Conservation (phyloP, 2,888 invertebrate genomes). For the Synergus laeviventris region DNA sequence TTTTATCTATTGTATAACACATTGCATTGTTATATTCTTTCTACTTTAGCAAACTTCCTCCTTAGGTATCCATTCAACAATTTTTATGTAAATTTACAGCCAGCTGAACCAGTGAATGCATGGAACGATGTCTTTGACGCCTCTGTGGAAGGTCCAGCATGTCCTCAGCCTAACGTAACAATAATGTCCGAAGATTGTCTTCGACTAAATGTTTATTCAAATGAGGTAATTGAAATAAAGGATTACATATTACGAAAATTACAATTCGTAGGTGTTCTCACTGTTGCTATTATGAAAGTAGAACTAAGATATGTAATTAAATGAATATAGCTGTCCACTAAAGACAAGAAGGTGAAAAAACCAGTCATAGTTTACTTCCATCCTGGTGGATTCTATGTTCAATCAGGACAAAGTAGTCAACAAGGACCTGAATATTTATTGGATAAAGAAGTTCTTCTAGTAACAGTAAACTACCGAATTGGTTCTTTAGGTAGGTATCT, state of each 20-base stretch:
- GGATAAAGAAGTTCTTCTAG: slow-evolving; percentile 69
- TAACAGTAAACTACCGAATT: slow-evolving; percentile 70
- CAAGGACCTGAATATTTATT: slow-evolving; percentile 67
- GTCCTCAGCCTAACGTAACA: slow-evolving; percentile 76
- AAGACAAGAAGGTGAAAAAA: slow-evolving; percentile 48
- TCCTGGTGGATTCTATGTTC: slow-evolving; percentile 82
- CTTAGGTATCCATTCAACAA: not conserved
- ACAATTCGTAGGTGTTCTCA: not conserved
- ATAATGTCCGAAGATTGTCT: slow-evolving; percentile 81
- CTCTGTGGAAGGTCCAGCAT: slow-evolving; percentile 79
- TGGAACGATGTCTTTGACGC: slow-evolving; percentile 78
- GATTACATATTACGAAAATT: not conserved
- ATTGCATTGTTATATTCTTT: too few relatives aligned
- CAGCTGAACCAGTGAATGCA: slow-evolving; percentile 77
- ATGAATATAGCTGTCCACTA: slow-evolving; percentile 23
- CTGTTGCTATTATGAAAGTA: not conserved
- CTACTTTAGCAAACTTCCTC: too few relatives aligned
- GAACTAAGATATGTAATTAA: not conserved
- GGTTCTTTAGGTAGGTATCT: slow-evolving; percentile 65
- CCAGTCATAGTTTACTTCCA: slow-evolving; percentile 85
- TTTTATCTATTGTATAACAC: too few relatives aligned
- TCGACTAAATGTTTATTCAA: slow-evolving; percentile 80
- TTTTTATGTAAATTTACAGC: slow-evolving; percentile 66
- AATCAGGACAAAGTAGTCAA: slow-evolving; percentile 79
- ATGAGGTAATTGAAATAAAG: slow-evolving; percentile 65